Evolutionary conservation across 2,113 vertebrate genomes (phyloP).

Genomic region (Epinephelus lanceolatus): DNA sequence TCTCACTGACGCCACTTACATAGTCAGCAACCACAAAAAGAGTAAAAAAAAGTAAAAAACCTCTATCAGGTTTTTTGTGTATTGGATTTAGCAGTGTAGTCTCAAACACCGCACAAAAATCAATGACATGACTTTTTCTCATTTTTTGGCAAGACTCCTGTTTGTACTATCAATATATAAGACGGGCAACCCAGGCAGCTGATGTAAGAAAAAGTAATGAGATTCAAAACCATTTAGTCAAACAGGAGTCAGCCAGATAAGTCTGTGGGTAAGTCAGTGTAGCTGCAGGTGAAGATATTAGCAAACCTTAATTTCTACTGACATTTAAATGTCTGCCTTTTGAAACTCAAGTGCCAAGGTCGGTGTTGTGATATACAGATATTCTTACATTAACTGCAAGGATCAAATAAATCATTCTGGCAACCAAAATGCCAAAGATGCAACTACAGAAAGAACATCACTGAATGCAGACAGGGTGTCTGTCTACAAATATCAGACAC

Average conservation of each 20-base stretch:
- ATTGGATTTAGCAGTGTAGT: conserved; percentile 11
- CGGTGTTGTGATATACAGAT: neutral
- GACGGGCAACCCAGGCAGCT: neutral
- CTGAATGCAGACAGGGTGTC: neutral
- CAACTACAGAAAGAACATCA: neutral
- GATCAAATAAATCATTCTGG: neutral
- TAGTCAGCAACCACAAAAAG: neutral
- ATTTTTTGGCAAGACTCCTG: conserved; percentile 7
- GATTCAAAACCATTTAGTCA: conserved; percentile 19
- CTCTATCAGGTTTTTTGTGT: no score
- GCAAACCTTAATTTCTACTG: neutral
- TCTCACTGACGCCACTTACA: neutral
- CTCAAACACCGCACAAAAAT: conserved; percentile 18
- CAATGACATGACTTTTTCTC: conserved; percentile 12
- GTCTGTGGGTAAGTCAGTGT: neutral
- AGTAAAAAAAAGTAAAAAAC: neutral
- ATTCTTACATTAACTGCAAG: neutral
- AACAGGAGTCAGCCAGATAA: neutral
- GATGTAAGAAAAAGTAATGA: neutral
- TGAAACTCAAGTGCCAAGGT: neutral
- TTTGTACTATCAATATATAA: conserved; percentile 15
- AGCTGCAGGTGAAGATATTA: neutral
- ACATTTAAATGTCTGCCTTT: neutral
- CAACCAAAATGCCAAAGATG: neutral
- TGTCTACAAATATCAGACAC: no score